Conservation (phyloP, 1,140 invertebrate species). For the Dufourea novaeangliae region DNA sequence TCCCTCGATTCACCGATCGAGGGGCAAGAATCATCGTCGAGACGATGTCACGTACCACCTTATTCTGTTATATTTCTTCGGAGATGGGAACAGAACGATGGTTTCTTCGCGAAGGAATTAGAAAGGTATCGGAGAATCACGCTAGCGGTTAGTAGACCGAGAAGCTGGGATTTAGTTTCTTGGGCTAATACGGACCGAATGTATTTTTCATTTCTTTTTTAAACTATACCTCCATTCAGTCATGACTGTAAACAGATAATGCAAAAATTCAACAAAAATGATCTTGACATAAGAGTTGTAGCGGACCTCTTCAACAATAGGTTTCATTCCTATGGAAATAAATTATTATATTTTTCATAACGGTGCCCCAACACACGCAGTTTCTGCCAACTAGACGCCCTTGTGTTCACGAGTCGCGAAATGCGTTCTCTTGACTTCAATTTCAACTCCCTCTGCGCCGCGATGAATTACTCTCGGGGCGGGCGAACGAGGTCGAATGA, state of each 20-base stretch:
- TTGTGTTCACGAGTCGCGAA: slow-evolving; percentile 18
- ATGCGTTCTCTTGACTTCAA: slow-evolving; percentile 44
- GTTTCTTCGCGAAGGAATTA: slow-evolving; percentile 7
- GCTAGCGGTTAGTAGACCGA: slow-evolving; percentile 19
- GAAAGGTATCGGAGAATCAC: slow-evolving; percentile 20
- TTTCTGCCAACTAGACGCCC: too few relatives aligned
- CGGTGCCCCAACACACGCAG: too few relatives aligned
- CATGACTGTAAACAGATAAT: too few relatives aligned
- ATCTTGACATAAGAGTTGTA: too few relatives aligned
- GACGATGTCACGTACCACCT: too few relatives aligned
- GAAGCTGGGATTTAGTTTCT: slow-evolving; percentile 7
- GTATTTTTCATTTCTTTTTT: slow-evolving; percentile 32
- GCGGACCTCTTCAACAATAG: too few relatives aligned
- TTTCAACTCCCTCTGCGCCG: slow-evolving; percentile 36
- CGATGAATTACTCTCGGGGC: slow-evolving; percentile 41
- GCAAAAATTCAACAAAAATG: too few relatives aligned
- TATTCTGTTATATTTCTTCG: background rate
- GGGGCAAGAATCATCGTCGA: too few relatives aligned
- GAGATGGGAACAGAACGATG: background rate
- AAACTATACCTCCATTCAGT: too few relatives aligned
- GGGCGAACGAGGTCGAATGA: slow-evolving; percentile 39
- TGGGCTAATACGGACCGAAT: background rate
- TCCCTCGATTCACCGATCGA: too few relatives aligned
- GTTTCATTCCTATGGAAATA: too few relatives aligned
- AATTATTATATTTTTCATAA: too few relatives aligned